These are phyloP conservation scores for Fissipunctia ypsillon DNA, from an alignment of 2,888 invertebrate genomes.

Conservation along the genomic window DNA sequence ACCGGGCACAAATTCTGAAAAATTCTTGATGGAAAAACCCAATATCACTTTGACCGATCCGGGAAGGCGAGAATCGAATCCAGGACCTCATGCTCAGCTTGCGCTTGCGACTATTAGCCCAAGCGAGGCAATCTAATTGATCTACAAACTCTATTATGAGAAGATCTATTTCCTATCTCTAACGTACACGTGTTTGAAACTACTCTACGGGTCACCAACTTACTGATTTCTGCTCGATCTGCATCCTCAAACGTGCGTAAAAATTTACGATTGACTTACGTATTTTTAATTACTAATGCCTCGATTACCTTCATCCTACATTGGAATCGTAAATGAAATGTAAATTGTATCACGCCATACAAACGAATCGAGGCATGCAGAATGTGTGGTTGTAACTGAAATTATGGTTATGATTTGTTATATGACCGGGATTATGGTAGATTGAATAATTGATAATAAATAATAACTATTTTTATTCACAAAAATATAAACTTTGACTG, in stretches of 20 bases:
- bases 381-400: conserved; percentile 14
- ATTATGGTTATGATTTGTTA: conserved; percentile 14
- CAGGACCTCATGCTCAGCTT: neutral
- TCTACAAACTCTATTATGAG: neutral
- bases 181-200: conserved; percentile 11
- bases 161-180: neutral
- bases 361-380: neutral
- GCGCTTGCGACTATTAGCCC: neutral
- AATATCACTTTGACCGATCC: too few relatives aligned
- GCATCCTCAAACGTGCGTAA: conserved; percentile 39
- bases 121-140: neutral
- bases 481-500: too few relatives aligned
- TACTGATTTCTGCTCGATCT: conserved; percentile 27
- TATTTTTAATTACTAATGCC: conserved; percentile 32
- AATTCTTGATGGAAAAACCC: too few relatives aligned
- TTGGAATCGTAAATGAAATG: conserved; percentile 19
- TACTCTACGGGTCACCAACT: conserved; percentile 22
- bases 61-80: neutral
- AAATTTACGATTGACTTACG: conserved; percentile 17
- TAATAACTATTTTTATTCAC: too few relatives aligned
- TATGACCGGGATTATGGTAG: neutral
- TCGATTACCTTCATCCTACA: neutral
- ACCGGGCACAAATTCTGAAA: neutral
- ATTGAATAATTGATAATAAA: neutral
- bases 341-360: conserved; percentile 29